Evolutionary conservation across 1,140 invertebrate genomes (phyloP), one percentile per base, ranked within the genome.

Genomic region (Brachionus angularis): DNA sequence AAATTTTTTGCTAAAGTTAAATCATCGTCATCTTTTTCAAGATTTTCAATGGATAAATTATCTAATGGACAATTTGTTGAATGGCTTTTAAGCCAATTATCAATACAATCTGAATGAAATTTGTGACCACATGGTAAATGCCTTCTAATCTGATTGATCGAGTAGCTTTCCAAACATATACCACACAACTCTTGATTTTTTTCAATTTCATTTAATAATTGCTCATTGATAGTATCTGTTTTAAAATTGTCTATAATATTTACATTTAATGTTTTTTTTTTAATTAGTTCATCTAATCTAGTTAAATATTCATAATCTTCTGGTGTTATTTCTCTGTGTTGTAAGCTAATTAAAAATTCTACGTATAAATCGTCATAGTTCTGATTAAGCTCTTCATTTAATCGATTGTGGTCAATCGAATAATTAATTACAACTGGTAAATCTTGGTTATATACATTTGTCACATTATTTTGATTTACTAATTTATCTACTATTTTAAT

Each of bases 41-140:
- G 23, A 3, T 21, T 39, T 58, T 58, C 62, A 4, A 67, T 33
- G 2, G 62, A 50, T 21, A 67, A 50, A 47, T 67, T 67, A 42
- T 67, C 62, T 12, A 67, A 34, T 5, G 62, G 62, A 67, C 62
- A 67, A 42, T 14, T 33, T 10, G 34, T 21, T 18, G 62, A 67
- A 18, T 67, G 62, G 5, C 23, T 21, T 21, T 8, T 47, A 8
- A 67, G 18, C 62, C 62, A 67, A 31, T 33, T 33, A 16, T 67
- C 62, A n/a, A 67, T 29, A 36, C 62, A 67, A 16, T 67, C 62
- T n/a, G 62, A 46, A 27, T 67, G 62, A 67, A 67, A 67, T n/a
- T 16, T 29, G 31, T 67, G 62, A 21, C 62, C 62, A 67, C 62
- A 67, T 3, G 62, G 62, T 27, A 67, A 67, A n/a, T 46, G 16